These are phyloP conservation scores for Brachionus plicatilis DNA, from an alignment of 1,140 invertebrate species.

Conservation along the genomic window DNA sequence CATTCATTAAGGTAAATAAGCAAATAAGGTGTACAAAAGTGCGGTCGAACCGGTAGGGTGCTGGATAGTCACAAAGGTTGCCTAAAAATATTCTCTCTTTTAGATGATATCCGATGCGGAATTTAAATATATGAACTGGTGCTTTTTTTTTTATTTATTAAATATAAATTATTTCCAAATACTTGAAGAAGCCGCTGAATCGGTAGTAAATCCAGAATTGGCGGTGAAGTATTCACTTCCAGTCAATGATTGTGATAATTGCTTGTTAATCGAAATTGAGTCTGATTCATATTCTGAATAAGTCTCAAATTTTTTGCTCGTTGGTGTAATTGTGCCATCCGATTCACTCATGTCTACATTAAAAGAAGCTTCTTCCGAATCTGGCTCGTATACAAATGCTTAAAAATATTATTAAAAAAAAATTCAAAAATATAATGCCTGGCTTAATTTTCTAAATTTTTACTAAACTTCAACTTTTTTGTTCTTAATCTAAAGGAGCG, in stretches of 20 bases:
- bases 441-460: too few relatives aligned
- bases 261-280: slow-evolving; percentile 1
- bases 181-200: slow-evolving; percentile 25
- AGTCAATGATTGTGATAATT: slow-evolving; percentile 24
- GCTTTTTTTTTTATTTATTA: background rate
- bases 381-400: slow-evolving; percentile 30
- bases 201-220: slow-evolving; percentile 14
- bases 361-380: slow-evolving; percentile 28
- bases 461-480: too few relatives aligned
- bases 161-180: slow-evolving; percentile 38
- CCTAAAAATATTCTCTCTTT: background rate
- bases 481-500: too few relatives aligned
- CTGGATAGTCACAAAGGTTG: background rate
- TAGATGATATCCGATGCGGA: background rate
- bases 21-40: background rate
- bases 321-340: slow-evolving; percentile 32
- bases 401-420: background rate
- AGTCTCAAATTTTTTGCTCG: slow-evolving; percentile 11
- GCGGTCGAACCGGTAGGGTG: background rate
- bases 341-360: slow-evolving; percentile 16
- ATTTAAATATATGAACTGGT: background rate
- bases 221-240: slow-evolving; percentile 39
- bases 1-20: background rate
- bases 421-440: too few relatives aligned
- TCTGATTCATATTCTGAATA: slow-evolving; percentile 5